A percentile compares a stretch with the other conserved stretches of the same genome.
Evolutionary conservation across 2,113 vertebrate species (phyloP).

Genomic region (Nothoprocta pentlandii): DNA sequence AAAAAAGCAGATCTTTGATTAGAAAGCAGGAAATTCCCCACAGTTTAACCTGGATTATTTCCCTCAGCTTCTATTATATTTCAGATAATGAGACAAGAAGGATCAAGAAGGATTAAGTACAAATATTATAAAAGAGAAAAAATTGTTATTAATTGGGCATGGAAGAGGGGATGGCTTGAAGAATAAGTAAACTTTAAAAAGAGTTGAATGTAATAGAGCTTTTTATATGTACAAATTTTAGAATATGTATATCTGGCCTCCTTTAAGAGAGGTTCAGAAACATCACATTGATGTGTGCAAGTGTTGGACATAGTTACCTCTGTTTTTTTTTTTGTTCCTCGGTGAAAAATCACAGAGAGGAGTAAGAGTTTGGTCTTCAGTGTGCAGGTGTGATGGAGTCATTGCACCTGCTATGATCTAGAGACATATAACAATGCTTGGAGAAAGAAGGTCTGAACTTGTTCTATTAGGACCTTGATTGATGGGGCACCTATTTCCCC

Average conservation of each 20-base stretch:
- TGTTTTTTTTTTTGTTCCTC: background rate
- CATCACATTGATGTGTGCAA: background rate
- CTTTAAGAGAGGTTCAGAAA: background rate
- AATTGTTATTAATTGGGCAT: background rate
- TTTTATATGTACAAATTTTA: background rate
- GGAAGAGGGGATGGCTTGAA: background rate
- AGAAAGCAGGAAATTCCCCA: constrained; percentile 11
- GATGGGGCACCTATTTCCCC: background rate
- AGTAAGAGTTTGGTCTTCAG: background rate
- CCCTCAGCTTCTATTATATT: background rate
- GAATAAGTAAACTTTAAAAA: background rate
- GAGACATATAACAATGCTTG: background rate
- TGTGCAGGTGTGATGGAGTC: background rate
- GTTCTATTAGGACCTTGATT: background rate
- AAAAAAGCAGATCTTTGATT: background rate
- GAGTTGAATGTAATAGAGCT: background rate
- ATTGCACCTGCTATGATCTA: background rate
- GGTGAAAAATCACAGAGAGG: background rate
- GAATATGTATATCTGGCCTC: background rate
- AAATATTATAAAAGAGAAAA: constrained; percentile 3
- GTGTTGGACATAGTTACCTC: background rate
- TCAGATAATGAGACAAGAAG: background rate
- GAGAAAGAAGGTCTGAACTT: background rate
- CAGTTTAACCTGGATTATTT: constrained; percentile 10
- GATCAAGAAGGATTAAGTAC: background rate